Evolutionary conservation across 2,888 invertebrate species (phyloP), one percentile per base, ranked within the genome.

Genomic region (Folsomia candida): DNA sequence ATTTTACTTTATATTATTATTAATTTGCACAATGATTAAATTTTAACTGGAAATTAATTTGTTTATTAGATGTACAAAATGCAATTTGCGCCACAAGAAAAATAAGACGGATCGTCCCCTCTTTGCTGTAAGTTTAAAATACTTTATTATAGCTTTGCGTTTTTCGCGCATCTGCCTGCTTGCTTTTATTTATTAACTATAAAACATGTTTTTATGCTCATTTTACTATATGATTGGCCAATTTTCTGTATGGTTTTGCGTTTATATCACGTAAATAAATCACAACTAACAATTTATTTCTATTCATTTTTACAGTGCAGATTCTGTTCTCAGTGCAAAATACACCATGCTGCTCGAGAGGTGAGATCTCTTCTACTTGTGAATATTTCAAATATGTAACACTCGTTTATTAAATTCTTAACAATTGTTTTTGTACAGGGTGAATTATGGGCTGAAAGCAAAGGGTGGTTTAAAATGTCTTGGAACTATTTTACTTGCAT

Each of bases 401-500:
- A 29, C 47, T 37, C 20, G 18, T n/a, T 26, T 9, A 9, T 20
- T 25, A 24, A 60, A 60, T n/a, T 60, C 60, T 3, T 9, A 9
- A 14, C 6, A 9, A 57, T n/a, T 57, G 11, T 60, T 60, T 79
- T 58, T 74, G 62, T 77, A 1, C 83, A 93, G 91, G 95, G 96
- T 72, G 96, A 96, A 83, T 94, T 96, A 81, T 96, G 97, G 97
- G 95, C 96, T 61, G 97, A 97, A 85, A 93, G 93, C 57, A 88
- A 88, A 81, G 81, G 82, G 14, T 88, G 92, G 85, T 87, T 94
- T 85, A 95, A 96, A 20, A 88, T 95, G 80, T 88, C 92, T 62
- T 94, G 95, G 91, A 91, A 93, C 86, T 97, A 96, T 86, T 94
- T 92, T 84, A 95, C 97, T 67, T 93, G 95, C 81, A 96, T 97